Percentiles rank a stretch among this genome's conserved stretches.
Conservation (phyloP, 35 echinoderm and acorn worm species). For the Apostichopus japonicus region DNA sequence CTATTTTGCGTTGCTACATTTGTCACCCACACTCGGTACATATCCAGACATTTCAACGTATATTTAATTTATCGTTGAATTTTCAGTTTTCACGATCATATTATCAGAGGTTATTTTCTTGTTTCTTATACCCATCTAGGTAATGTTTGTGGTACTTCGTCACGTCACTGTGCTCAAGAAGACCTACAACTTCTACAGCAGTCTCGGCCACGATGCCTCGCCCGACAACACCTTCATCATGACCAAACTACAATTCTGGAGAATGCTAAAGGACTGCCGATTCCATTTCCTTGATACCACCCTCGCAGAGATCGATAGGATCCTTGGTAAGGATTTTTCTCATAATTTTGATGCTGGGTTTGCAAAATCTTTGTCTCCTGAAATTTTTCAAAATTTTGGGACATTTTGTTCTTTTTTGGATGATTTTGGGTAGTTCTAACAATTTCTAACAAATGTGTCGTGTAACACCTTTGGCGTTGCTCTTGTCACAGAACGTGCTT, state of each 20-base stretch:
- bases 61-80: too few relatives aligned
- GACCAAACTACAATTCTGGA: conserved; percentile 97
- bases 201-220: conserved; percentile 90
- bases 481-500: too few relatives aligned
- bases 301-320: conserved; percentile 89
- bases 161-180: conserved; percentile 90
- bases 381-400: too few relatives aligned
- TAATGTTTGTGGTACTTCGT: conserved; percentile 93
- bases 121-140: conserved; percentile 23
- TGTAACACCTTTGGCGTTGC: too few relatives aligned
- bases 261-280: conserved; percentile 92
- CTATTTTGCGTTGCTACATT: too few relatives aligned
- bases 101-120: too few relatives aligned
- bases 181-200: conserved; percentile 92
- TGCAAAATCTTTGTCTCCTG: neutral
- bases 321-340: conserved; percentile 59
- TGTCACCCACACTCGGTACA: too few relatives aligned
- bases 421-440: neutral
- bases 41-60: too few relatives aligned
- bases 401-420: neutral
- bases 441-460: too few relatives aligned
- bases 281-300: conserved; percentile 82
- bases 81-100: too few relatives aligned
- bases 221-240: conserved; percentile 94
- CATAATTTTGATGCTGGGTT: neutral